These are phyloP conservation scores for Sussaba pulchella DNA, from an alignment of 2,888 invertebrate species.

Conservation along the genomic window DNA sequence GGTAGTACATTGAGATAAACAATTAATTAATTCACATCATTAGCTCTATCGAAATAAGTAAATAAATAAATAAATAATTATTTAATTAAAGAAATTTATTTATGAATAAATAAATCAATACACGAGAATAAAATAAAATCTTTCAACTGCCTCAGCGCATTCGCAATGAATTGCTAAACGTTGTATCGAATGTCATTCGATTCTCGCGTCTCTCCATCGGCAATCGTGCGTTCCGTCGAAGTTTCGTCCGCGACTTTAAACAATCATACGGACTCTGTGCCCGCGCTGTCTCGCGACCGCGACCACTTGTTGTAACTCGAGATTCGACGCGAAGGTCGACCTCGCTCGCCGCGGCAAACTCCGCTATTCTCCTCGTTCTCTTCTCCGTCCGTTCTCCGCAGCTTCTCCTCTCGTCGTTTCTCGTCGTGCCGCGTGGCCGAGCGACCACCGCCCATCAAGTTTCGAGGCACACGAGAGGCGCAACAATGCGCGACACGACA, in stretches of 20 bases:
- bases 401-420: constrained; percentile 55
- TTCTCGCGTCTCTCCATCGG: constrained; percentile 17
- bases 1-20: too few relatives aligned
- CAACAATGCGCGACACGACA: constrained; percentile 1
- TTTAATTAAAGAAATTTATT: too few relatives aligned
- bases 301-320: constrained; percentile 78
- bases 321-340: constrained; percentile 76
- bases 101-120: too few relatives aligned
- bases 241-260: constrained; percentile 60
- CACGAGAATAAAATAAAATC: too few relatives aligned
- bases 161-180: constrained; percentile 48
- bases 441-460: constrained; percentile 64
- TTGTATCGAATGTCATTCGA: constrained; percentile 33
- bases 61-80: too few relatives aligned
- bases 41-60: too few relatives aligned
- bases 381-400: constrained; percentile 34
- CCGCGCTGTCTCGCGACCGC: constrained; percentile 61
- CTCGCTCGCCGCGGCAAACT: constrained; percentile 61
- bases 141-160: too few relatives aligned
- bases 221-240: constrained; percentile 38
- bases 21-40: too few relatives aligned
- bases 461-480: constrained; percentile 43
- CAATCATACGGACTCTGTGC: constrained; percentile 41
- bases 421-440: constrained; percentile 37
- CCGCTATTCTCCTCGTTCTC: constrained; percentile 14